Percentiles rank a stretch among this genome's conserved stretches.
Conservation (phyloP, 1,140 invertebrate species). For the Galendromus occidentalis region DNA sequence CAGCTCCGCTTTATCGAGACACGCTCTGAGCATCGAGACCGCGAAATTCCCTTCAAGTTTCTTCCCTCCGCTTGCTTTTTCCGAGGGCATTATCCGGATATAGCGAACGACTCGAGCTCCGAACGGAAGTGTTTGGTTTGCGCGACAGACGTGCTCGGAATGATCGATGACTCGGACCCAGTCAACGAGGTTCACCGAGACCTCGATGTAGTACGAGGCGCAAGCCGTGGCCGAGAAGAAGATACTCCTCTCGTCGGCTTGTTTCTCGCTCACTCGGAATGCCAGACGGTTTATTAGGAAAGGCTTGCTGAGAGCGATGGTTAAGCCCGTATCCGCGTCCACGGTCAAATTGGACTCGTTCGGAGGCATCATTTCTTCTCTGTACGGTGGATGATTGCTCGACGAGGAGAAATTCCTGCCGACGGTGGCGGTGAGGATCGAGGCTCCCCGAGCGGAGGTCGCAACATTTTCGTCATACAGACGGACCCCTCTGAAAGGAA, state of each 20-base stretch:
- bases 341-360: too few species aligned
- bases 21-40: slow-evolving; percentile 57
- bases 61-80: slow-evolving; percentile 22
- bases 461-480: slow-evolving; percentile 78
- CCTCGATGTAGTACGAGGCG: slow-evolving; percentile 76
- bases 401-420: too few species aligned
- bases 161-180: slow-evolving; percentile 86
- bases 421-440: slow-evolving; percentile 66
- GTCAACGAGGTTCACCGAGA: slow-evolving; percentile 84
- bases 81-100: slow-evolving; percentile 41
- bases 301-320: too few species aligned
- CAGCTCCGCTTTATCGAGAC: slow-evolving; percentile 53
- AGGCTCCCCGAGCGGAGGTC: slow-evolving; percentile 45
- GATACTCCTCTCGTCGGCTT: too few species aligned
- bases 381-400: too few species aligned
- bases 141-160: slow-evolving; percentile 69
- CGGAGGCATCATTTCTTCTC: too few species aligned
- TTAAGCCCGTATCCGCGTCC: too few species aligned
- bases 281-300: too few species aligned
- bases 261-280: too few species aligned
- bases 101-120: slow-evolving; percentile 59
- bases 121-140: slow-evolving; percentile 90
- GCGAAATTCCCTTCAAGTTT: slow-evolving; percentile 81
- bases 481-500: slow-evolving; percentile 46
- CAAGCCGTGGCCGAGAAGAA: too few species aligned